Conservation (phyloP, 2,113 vertebrate genomes). For the Spermophilus dauricus region DNA sequence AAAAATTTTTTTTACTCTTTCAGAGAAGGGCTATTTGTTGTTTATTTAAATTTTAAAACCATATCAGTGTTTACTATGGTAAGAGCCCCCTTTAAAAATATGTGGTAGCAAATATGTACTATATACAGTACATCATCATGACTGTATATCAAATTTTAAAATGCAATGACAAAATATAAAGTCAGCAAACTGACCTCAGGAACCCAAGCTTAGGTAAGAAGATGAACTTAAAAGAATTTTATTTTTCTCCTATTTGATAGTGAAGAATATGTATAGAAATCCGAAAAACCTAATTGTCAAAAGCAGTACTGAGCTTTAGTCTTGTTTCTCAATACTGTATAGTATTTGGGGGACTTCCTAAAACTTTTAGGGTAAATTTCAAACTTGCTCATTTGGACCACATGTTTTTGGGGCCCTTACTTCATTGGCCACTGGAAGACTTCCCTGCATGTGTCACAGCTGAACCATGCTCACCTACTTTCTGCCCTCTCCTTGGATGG, state of each 20-base stretch:
- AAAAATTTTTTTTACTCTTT: not conserved
- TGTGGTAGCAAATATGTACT: not conserved
- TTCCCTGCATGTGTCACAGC: accelerated
- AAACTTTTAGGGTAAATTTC: not conserved
- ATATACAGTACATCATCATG: accelerated
- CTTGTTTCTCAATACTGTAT: not conserved
- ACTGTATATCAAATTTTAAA: not conserved
- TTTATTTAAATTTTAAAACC: slow-evolving; percentile 40
- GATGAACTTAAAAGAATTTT: not conserved
- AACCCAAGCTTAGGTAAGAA: not conserved
- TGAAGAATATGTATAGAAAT: not conserved
- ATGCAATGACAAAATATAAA: slow-evolving; percentile 38
- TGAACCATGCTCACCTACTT: accelerated
- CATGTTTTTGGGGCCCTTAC: not conserved
- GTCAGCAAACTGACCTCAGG: slow-evolving; percentile 11
- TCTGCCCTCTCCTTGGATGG: not conserved
- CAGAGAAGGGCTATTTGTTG: not conserved
- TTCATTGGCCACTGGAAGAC: accelerated
- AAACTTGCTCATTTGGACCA: not conserved
- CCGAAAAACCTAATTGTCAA: not conserved
- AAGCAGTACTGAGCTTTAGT: not conserved
- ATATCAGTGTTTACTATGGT: not conserved
- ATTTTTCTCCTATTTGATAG: not conserved
- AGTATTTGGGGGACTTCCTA: not conserved
- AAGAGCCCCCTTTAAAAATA: not conserved